phyloP scores from a whole-genome alignment of 2,113 vertebrate genomes.

The Pseudolaguvia tuberculata region DNA sequence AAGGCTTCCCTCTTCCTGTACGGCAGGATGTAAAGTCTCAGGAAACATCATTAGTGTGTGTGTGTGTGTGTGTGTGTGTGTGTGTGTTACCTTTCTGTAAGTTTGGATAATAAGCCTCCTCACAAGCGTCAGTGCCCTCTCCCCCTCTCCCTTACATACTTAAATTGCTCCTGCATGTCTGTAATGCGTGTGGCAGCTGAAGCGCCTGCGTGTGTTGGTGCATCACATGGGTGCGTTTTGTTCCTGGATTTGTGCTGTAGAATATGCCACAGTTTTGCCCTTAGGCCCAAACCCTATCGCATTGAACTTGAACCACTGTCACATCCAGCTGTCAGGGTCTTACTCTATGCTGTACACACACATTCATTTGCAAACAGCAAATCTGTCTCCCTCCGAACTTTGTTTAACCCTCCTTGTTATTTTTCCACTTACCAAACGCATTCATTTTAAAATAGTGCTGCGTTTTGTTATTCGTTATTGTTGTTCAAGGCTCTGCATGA shows the following conservation, averaged over 20 bases:
- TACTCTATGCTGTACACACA: conserved; percentile 49
- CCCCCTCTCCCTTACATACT: conserved; percentile 56
- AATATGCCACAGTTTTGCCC: conserved; percentile 59
- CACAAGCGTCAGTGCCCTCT: conserved; percentile 67
- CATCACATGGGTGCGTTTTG: conserved; percentile 62
- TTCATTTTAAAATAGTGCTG: conserved; percentile 47
- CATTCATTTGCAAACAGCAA: conserved; percentile 49
- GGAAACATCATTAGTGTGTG: conserved; percentile 69
- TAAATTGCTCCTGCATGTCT: conserved; percentile 59
- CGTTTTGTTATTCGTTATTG: not conserved
- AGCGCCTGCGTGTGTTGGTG: conserved; percentile 52
- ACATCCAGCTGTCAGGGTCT: conserved; percentile 53
- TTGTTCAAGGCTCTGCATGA: conserved; percentile 32
- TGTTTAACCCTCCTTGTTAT: conserved; percentile 51
- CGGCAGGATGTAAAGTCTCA: conserved; percentile 63
- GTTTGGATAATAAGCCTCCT: conserved; percentile 72
- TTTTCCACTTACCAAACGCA: conserved; percentile 49
- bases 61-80: not conserved
- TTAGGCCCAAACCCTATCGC: conserved; percentile 55
- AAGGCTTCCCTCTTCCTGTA: conserved; percentile 63
- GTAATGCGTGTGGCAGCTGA: conserved; percentile 63
- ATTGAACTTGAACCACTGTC: conserved; percentile 58
- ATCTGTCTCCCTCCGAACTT: conserved; percentile 51
- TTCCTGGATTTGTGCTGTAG: conserved; percentile 57
- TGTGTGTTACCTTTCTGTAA: conserved; percentile 55